These are phyloP conservation scores for Nothobranchius furzeri DNA, from an alignment of 2,113 vertebrate genomes.

Conservation along the genomic window DNA sequence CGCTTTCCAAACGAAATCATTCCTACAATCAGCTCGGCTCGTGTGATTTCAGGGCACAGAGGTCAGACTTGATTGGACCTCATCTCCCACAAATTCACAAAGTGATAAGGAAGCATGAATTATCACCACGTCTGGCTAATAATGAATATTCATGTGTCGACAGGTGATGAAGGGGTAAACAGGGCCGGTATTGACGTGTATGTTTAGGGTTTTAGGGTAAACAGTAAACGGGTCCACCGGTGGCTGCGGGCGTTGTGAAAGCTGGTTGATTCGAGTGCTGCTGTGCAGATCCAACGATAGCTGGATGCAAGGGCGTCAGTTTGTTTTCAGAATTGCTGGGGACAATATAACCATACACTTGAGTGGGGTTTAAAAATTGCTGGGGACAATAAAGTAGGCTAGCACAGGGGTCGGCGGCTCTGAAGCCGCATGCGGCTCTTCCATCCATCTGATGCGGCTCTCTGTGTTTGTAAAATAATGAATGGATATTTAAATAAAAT, in stretches of 20 bases:
- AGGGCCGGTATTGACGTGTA: conserved; percentile 68
- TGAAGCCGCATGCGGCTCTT: too few species aligned
- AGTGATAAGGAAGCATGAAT: conserved; percentile 73
- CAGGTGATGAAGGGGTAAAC: conserved; percentile 49
- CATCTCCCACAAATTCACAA: conserved; percentile 52
- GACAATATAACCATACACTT: too few species aligned
- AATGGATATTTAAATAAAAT: too few species aligned
- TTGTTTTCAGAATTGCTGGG: too few species aligned
- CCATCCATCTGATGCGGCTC: too few species aligned
- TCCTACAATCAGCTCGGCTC: conserved; percentile 61
- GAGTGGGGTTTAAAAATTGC: too few species aligned
- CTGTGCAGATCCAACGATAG: conserved; percentile 40
- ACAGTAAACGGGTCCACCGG: conserved; percentile 73
- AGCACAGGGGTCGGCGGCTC: too few species aligned
- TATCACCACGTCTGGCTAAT: conserved; percentile 74
- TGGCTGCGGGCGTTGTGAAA: conserved; percentile 55
- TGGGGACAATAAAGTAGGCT: too few species aligned
- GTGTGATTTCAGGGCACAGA: conserved; percentile 51
- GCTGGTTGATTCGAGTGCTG: conserved; percentile 54
- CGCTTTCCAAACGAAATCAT: conserved; percentile 70
- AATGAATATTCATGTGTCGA: conserved; percentile 72
- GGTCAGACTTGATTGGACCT: conserved; percentile 65
- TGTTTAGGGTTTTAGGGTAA: conserved; percentile 74
- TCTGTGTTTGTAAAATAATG: too few species aligned
- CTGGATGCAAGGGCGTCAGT: too few species aligned